Percentiles rank a stretch among this genome's conserved stretches.
Conservation (phyloP, 2,113 vertebrate genomes). For the Daboia siamensis region DNA sequence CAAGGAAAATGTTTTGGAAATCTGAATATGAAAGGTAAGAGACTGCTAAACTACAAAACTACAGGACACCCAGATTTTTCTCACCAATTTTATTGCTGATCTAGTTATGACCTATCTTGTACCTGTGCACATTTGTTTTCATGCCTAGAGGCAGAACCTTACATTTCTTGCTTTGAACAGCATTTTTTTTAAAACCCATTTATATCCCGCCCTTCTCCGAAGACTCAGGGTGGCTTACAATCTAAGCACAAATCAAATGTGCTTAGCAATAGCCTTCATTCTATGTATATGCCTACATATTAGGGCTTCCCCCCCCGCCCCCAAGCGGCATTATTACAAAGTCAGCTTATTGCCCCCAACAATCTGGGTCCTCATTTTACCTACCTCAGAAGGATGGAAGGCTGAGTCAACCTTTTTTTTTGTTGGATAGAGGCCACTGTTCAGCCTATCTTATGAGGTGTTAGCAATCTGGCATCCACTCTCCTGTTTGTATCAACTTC, state of each 20-base stretch:
- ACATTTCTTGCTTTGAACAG: neutral
- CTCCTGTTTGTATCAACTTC: neutral
- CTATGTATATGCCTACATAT: too few relatives aligned
- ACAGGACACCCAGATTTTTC: neutral
- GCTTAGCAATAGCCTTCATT: too few relatives aligned
- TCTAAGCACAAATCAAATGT: too few relatives aligned
- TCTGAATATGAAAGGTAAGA: neutral
- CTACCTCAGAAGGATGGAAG: too few relatives aligned
- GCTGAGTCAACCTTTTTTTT: neutral
- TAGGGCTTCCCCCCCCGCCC: too few relatives aligned
- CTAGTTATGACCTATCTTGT: neutral
- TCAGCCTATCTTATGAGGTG: neutral
- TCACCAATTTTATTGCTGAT: neutral
- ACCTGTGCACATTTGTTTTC: neutral
- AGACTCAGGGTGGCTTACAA: too few relatives aligned
- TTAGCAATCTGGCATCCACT: neutral
- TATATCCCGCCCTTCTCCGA: too few relatives aligned
- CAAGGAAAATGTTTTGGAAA: neutral
- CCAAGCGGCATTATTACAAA: too few relatives aligned
- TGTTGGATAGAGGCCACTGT: neutral
- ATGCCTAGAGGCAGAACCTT: neutral
- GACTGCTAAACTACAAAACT: neutral
- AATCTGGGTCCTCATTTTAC: too few relatives aligned
- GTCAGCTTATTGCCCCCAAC: too few relatives aligned
- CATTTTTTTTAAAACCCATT: too few relatives aligned